phyloP scores from a whole-genome alignment of 2,113 vertebrate genomes.

The Cephalopterus ornatus region DNA sequence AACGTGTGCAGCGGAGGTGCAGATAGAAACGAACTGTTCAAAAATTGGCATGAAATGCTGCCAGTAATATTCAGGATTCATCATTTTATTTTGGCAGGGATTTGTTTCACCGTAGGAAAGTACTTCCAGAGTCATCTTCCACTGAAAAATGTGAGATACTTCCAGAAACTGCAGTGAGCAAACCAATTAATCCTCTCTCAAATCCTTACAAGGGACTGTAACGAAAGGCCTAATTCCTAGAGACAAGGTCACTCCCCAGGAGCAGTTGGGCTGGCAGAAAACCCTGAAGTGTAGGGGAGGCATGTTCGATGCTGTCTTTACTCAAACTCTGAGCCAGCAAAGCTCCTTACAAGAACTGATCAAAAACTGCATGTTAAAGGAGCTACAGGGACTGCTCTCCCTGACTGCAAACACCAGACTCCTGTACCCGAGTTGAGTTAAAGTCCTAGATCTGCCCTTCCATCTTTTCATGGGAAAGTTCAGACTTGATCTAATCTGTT shows the following conservation, averaged over 20 bases:
- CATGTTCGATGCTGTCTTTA: slow-evolving; percentile 3
- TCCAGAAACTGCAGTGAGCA: slow-evolving; percentile 60
- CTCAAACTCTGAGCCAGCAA: slow-evolving; percentile 22
- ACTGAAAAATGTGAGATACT: slow-evolving; percentile 60
- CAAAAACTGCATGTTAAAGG: background rate
- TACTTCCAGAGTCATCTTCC: slow-evolving; percentile 62
- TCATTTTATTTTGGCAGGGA: slow-evolving; percentile 66
- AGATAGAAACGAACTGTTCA: background rate
- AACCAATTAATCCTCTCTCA: slow-evolving; percentile 65
- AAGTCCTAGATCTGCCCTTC: background rate
- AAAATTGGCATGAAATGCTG: slow-evolving; percentile 48
- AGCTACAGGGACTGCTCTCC: background rate
- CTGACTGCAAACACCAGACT: background rate
- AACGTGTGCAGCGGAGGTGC: background rate
- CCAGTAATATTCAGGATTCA: slow-evolving; percentile 62
- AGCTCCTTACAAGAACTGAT: background rate
- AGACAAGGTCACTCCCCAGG: slow-evolving; percentile 63
- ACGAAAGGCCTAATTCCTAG: slow-evolving; percentile 56
- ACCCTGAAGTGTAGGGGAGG: slow-evolving; percentile 7
- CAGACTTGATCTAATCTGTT: background rate
- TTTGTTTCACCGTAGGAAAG: slow-evolving; percentile 64
- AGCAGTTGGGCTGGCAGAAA: slow-evolving; percentile 56
- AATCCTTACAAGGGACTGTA: slow-evolving; percentile 58
- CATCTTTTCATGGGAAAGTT: background rate
- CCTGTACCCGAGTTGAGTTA: background rate